A percentile compares a stretch with the other conserved stretches of the same genome.
Evolutionary conservation across 2,797 vertebrate species (phyloP).

Genomic region (Eidolon dupreanum): DNA sequence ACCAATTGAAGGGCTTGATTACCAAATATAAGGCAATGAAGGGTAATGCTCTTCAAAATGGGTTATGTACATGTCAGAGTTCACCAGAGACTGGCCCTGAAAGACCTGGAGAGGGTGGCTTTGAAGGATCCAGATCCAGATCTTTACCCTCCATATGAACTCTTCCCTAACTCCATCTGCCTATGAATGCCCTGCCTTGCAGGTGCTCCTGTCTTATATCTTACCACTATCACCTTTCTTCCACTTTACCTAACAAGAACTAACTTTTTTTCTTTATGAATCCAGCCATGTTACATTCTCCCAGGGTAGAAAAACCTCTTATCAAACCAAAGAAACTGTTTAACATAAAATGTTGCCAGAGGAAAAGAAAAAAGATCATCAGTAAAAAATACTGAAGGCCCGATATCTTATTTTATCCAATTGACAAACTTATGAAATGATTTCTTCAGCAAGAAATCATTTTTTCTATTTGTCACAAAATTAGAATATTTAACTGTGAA

Average conservation of each 20-base stretch:
- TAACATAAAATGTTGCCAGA: not conserved
- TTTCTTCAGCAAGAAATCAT: not conserved
- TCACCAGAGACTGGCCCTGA: rapidly evolving
- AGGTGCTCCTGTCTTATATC: not conserved
- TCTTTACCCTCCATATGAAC: not conserved
- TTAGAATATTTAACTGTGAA: not conserved
- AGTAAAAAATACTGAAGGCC: not conserved
- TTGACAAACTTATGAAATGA: not conserved
- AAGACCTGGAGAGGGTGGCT: not conserved
- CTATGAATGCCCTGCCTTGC: too few relatives aligned
- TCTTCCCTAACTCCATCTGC: not conserved
- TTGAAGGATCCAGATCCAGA: not conserved
- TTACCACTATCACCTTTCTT: not conserved
- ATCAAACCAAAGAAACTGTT: not conserved
- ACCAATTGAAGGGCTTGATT: not conserved
- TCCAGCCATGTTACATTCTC: not conserved
- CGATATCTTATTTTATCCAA: not conserved
- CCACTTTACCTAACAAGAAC: not conserved
- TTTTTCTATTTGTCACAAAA: not conserved
- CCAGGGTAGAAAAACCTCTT: not conserved
- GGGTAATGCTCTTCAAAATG: not conserved
- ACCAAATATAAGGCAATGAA: not conserved
- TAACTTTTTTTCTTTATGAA: not conserved
- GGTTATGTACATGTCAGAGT: not conserved
- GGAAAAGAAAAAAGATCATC: not conserved